Conservation (phyloP, 2,113 vertebrate species). For the Silurus glanis region DNA sequence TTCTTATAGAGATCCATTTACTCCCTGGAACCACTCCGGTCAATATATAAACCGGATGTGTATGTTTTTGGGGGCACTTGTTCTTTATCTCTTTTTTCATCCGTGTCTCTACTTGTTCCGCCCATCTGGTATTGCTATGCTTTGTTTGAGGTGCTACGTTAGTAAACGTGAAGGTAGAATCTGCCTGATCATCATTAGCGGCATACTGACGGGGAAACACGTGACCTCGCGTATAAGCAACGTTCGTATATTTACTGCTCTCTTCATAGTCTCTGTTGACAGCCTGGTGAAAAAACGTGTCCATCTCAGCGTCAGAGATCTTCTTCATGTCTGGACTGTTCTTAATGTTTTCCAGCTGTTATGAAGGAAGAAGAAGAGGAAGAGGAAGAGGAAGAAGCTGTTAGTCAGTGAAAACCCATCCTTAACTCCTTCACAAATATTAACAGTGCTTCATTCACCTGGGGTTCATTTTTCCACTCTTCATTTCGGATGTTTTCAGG, state of each 20-base stretch:
- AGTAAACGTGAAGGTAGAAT: conserved; percentile 16
- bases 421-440: too few species aligned
- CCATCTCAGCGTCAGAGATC: background rate
- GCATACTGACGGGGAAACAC: background rate
- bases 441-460: background rate
- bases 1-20: too few species aligned
- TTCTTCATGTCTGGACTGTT: background rate
- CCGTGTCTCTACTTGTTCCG: background rate
- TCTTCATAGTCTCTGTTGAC: background rate
- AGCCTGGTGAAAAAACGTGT: background rate
- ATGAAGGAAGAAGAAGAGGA: too few species aligned
- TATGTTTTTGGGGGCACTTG: too few species aligned
- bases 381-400: background rate
- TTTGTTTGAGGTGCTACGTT: conserved; percentile 5
- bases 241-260: background rate
- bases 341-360: background rate
- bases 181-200: background rate
- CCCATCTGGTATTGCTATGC: background rate
- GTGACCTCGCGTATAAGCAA: conserved; percentile 9
- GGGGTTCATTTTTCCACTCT: conserved; percentile 20
- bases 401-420: too few species aligned
- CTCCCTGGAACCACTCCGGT: too few species aligned
- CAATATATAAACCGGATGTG: too few species aligned
- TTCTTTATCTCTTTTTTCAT: too few species aligned
- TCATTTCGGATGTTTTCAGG: too few species aligned